These are phyloP conservation scores for Drosophila paramelanica DNA, from an alignment of 2,888 invertebrate species.

Conservation along the genomic window DNA sequence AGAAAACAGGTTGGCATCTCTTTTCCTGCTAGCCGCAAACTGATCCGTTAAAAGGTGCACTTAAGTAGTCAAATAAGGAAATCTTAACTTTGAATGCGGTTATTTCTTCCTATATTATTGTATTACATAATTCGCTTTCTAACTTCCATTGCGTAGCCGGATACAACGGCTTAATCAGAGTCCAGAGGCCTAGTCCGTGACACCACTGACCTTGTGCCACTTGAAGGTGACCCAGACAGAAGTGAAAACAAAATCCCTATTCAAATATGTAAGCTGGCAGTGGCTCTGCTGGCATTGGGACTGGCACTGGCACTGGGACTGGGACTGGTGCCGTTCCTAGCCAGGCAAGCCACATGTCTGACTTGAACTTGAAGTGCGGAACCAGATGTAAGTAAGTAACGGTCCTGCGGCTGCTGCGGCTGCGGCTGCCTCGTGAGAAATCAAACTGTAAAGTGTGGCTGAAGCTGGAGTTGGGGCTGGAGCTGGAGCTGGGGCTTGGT, in stretches of 20 bases:
- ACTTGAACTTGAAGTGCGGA: slow-evolving; percentile 77
- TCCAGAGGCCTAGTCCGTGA: slow-evolving; percentile 44
- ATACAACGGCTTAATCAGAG: slow-evolving; percentile 56
- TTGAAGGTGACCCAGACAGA: slow-evolving; percentile 68
- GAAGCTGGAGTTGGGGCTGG: slow-evolving; percentile 31
- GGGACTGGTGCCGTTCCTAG: slow-evolving; percentile 30
- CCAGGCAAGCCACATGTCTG: slow-evolving; percentile 57
- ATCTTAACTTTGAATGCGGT: slow-evolving; percentile 19
- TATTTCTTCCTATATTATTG: slow-evolving; percentile 11
- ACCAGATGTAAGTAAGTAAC: slow-evolving; percentile 78
- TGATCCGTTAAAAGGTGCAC: slow-evolving; percentile 33
- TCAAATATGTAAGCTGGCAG: slow-evolving; percentile 65
- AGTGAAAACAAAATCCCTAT: slow-evolving; percentile 79
- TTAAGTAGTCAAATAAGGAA: slow-evolving; percentile 31
- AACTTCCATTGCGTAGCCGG: slow-evolving; percentile 1
- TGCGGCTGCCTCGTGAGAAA: slow-evolving; percentile 74
- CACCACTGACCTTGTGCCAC: slow-evolving; percentile 75
- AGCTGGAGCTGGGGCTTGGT: slow-evolving; percentile 10
- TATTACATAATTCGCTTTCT: slow-evolving; percentile 51
- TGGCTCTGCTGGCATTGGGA: slow-evolving; percentile 22
- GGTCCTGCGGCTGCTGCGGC: slow-evolving; percentile 66
- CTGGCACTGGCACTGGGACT: slow-evolving; percentile 4
- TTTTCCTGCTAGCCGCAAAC: slow-evolving; percentile 17
- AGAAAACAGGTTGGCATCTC: slow-evolving; percentile 30
- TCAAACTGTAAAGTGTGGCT: slow-evolving; percentile 77